Evolutionary conservation across 2,888 invertebrate species (phyloP), one percentile per base, ranked within the genome.

Genomic region (Pogonocherus hispidulus): DNA sequence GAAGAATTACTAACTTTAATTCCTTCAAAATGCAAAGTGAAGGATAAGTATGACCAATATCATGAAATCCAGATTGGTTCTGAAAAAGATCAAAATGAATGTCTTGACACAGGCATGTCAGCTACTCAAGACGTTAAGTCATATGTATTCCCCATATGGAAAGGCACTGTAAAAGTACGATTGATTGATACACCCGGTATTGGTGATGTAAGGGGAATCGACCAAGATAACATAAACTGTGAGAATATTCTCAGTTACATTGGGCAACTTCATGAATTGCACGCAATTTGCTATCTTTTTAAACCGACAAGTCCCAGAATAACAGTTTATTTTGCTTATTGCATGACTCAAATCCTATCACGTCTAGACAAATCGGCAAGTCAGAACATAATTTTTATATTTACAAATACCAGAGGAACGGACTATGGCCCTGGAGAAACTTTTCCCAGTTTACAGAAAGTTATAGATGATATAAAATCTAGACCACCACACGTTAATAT

Each of bases 131-230:
- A 69, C 22, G 78, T 80, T 0, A 76, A 77, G 56, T 74, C 79
- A 4, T 79, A 79, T 59, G 74, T 76, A 5, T 80, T 80, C 63
- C 71, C 72, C 0, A 73, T 79, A 23, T 68, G 70, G 59, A 66
- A 65, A 49, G 75, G 72, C 0, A 52, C 74, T 44, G 52, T 66
- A 22, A 76, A 74, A 60, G 69, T 84, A 23, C 79, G 84, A 3
- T 57, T 84, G 18, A 84, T 83, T 23, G 84, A 84, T 67, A 83
- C 84, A 1, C 84, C 84, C 5, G 84, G 83, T 8, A 79, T 84
- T 68, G 79, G 79, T 1, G 81, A 81, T 55, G 79, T 79, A 1
- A 72, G 78, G 19, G 82, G 81, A 60, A 69, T 72, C 4, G 67
- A 71, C 78, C 80, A 63, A 56, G 73, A 73, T 32, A 46, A 70